A percentile compares a stretch with the other conserved stretches of the same genome.
phyloP scores from a whole-genome alignment of 2,797 vertebrate species.

The Megalops cyprinoides region DNA sequence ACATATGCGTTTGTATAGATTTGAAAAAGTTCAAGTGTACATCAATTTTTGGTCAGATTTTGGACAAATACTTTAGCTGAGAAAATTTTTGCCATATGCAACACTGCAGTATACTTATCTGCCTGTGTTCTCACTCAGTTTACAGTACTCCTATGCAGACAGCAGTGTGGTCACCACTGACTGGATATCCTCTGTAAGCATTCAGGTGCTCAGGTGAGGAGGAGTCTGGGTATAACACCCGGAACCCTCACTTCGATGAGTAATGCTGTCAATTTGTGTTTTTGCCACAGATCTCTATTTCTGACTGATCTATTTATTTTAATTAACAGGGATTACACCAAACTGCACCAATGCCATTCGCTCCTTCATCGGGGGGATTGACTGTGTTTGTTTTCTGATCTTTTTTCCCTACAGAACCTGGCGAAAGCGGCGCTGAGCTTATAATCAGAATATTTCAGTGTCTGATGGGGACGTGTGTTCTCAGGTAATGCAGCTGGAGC shows the following conservation, averaged over 20 bases:
- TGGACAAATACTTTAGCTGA: too few relatives aligned
- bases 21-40: not conserved
- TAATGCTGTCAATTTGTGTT: not conserved
- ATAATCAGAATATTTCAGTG: conserved; percentile 80
- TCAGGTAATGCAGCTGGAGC: conserved; percentile 66
- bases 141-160: not conserved
- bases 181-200: not conserved
- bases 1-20: not conserved
- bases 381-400: conserved; percentile 34
- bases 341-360: conserved; percentile 45
- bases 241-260: not conserved
- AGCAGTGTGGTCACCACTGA: not conserved
- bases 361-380: conserved; percentile 28
- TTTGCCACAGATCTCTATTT: conserved; percentile 27
- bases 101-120: not conserved
- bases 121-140: not conserved
- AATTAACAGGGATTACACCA: conserved; percentile 35
- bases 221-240: not conserved
- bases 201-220: not conserved
- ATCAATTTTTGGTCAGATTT: not conserved
- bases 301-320: conserved; percentile 47
- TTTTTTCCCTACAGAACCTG: conserved; percentile 26
- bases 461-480: conserved; percentile 74
- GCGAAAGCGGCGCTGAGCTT: conserved; percentile 67
- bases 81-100: too few relatives aligned